phyloP scores from a whole-genome alignment of 2,797 vertebrate species.

The Denticeps clupeoides region DNA sequence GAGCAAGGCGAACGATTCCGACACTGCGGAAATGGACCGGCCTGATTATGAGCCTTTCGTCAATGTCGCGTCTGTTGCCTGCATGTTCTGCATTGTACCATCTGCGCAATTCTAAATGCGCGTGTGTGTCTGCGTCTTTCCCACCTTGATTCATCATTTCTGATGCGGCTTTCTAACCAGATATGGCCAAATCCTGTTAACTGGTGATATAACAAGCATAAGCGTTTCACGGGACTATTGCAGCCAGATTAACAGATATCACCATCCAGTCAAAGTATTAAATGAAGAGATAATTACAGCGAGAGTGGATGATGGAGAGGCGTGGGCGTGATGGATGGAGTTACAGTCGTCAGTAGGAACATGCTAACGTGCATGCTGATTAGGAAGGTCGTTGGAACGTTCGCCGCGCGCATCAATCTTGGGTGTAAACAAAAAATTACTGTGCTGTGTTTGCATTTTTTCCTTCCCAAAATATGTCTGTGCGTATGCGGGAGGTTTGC shows the following conservation, averaged over 20 bases:
- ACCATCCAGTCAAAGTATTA: too few species aligned
- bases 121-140: slow-evolving; percentile 20
- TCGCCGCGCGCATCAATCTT: slow-evolving; percentile 45
- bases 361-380: slow-evolving; percentile 60
- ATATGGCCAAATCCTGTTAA: too few species aligned
- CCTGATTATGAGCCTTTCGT: slow-evolving; percentile 34
- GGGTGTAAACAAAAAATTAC: slow-evolving; percentile 42
- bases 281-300: slow-evolving; percentile 59
- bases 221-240: too few species aligned
- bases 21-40: slow-evolving; percentile 40
- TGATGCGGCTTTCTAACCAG: too few species aligned
- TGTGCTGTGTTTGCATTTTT: slow-evolving; percentile 31
- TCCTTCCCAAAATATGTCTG: too few species aligned
- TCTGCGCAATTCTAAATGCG: slow-evolving; percentile 40
- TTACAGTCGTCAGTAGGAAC: slow-evolving; percentile 55
- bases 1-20: background rate
- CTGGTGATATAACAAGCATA: too few species aligned
- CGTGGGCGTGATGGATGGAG: slow-evolving; percentile 49
- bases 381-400: slow-evolving; percentile 53
- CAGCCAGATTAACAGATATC: too few species aligned
- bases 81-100: slow-evolving; percentile 23
- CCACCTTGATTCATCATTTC: too few species aligned
- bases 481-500: too few species aligned
- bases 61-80: slow-evolving; percentile 6
- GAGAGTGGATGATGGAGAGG: slow-evolving; percentile 40